Base-by-base conservation (phyloP, 37 sponge, comb jelly and placozoan genomes). In the Oscarella lobularis region DNA sequence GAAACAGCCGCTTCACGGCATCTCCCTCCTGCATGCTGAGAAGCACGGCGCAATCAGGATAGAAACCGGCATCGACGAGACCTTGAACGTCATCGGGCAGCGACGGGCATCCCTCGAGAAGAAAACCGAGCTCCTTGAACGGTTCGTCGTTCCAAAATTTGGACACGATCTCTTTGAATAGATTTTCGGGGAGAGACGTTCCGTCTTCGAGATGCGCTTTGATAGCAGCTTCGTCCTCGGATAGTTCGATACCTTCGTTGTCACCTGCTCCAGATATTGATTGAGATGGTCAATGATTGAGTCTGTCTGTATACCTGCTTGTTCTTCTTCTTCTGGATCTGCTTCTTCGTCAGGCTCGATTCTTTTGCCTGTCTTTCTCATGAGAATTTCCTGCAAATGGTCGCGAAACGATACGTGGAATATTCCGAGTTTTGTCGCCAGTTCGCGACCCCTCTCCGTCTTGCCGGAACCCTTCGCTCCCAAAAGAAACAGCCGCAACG, bases 31-130 rank as follows among this genome's bases (percentile, higher is more conserved):
- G 82, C 5, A 87, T 75, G 68, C 77, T 38, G 41, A 96, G 40
- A 2, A 93, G 79, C 34, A 85, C 85, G 39, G 76, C 79, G 40
- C 81, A 76, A 74, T 96, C 98, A 74, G 90, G 86, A 78, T 84
- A 96, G 41, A 89, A 74, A 3, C 88, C 84, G 37, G 77, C 85
- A 33, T 84, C 79, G 2, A 76, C 48, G 35, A 96, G 67, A 38
- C 76, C 83, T 66, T 79, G 66, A 41, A 87, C 75, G 33, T 96
- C 93, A 54, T 92, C 91, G 20, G 76, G 75, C 38, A 73, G 81
- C 2, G 79, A 66, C 20, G 98, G 98, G 66, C 92, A 92, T 0
- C 98, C 93, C 72, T 96, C 98, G 67, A 96, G 72, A 14, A 96
- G 81, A 68, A 96, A 92, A 3, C 98, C 98, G 33, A 83, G 89